Base-by-base conservation (phyloP, 1,140 invertebrate genomes). In the Neotoxoptera formosana region DNA sequence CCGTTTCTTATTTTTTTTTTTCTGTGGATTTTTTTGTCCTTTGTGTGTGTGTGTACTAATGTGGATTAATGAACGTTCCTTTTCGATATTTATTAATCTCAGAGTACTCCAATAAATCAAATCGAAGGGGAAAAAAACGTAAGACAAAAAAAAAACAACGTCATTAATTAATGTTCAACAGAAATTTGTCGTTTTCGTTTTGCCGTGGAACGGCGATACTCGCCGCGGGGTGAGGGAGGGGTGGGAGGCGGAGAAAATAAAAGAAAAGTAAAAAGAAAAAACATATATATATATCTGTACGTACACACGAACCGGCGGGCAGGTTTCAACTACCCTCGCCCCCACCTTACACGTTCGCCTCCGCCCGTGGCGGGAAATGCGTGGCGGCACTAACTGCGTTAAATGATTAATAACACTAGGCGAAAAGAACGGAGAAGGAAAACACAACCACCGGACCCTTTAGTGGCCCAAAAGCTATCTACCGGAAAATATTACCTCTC, bases 401-500 rank as follows among this genome's bases (percentile, higher is more conserved):
- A 93, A 93, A 93, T 93, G 91, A 93, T 93, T 93, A 93, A 93
- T 93, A 84, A 86, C 91, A 86, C 90, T 83, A 83, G 91, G 48
- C 91, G 91, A 83, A 93, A 83, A 84, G 48, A 93, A 93, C 34
- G 81, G 48, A 93, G 51, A 93, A 93, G 60, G 45, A 93, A 90
- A 90, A 36, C 88, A 36, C 88, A 36, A n/a, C 36, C 47, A 25
- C 36, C 91, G 91, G 91, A 93, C 91, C 91, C 91, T 93, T 93
- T 86, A 86, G 91, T 86, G 81, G 91, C 91, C 91, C 91, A 93
- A 93, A 93, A 93, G 91, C 91, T 93, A 93, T 93, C 91, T 86
- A 86, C 91, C 91, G 91, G 91, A 93, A 93, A 93, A 93, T 93
- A 93, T 93, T 93, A 93, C 91, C 91, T 93, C 91, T 84, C 81